A percentile compares a stretch with the other conserved stretches of the same genome.
Evolutionary conservation across 2,113 vertebrate species (phyloP).

Genomic region (Siniperca knerii): DNA sequence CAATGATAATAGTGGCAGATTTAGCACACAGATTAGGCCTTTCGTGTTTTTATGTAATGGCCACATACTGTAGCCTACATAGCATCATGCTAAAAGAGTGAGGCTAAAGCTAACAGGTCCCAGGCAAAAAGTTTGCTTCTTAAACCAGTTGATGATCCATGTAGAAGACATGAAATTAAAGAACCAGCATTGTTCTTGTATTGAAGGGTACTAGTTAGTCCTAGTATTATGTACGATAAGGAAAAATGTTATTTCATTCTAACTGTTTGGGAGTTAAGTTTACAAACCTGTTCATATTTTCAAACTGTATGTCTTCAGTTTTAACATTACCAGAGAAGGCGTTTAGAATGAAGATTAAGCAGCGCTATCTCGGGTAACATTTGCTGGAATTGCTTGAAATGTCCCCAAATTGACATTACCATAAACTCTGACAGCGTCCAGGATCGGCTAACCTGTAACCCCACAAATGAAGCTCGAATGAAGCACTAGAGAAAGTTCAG

Average conservation of each 20-base stretch:
- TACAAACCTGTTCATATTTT: too few species aligned
- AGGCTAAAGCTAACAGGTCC: too few species aligned
- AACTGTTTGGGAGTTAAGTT: background rate
- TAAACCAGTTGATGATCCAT: background rate
- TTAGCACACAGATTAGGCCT: background rate
- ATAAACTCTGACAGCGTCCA: too few species aligned
- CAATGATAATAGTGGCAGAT: too few species aligned
- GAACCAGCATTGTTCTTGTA: background rate
- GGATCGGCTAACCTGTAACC: background rate
- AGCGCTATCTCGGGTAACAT: background rate
- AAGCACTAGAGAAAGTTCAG: too few species aligned
- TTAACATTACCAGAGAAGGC: too few species aligned
- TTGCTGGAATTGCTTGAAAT: background rate
- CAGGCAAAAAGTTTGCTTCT: background rate
- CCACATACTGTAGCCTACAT: too few species aligned
- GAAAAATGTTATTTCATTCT: background rate
- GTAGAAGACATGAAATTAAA: too few species aligned
- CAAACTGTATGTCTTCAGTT: too few species aligned
- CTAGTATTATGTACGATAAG: background rate
- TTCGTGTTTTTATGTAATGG: too few species aligned
- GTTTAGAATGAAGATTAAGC: too few species aligned
- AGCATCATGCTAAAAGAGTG: too few species aligned
- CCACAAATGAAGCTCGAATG: background rate
- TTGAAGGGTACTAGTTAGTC: background rate
- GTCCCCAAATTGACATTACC: background rate